phyloP scores from a whole-genome alignment of 2,113 vertebrate species.

The Myxocyprinus asiaticus region DNA sequence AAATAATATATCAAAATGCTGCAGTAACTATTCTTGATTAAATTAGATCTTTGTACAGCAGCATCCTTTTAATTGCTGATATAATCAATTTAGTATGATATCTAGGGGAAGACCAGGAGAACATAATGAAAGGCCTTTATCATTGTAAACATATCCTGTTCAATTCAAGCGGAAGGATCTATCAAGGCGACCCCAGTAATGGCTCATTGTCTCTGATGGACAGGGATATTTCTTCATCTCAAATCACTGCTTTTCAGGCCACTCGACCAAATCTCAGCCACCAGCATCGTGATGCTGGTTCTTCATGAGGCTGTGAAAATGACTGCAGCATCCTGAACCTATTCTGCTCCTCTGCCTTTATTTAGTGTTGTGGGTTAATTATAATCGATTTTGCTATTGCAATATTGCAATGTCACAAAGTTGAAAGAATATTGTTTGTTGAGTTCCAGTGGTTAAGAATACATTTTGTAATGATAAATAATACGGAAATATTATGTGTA shows the following conservation, averaged over 20 bases:
- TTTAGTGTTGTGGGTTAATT: slow-evolving; percentile 2
- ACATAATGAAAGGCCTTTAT: not conserved
- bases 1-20: too few species aligned
- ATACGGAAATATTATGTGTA: too few species aligned
- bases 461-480: not conserved
- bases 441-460: not conserved
- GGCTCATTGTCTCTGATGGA: not conserved
- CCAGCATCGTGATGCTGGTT: not conserved
- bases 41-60: too few species aligned
- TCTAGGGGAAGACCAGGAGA: not conserved
- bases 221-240: not conserved
- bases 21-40: too few species aligned
- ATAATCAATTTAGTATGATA: not conserved
- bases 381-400: not conserved
- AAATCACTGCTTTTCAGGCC: not conserved
- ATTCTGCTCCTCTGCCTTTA: slow-evolving; percentile 30
- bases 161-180: not conserved
- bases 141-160: not conserved
- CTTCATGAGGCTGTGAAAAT: not conserved
- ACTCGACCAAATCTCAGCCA: not conserved
- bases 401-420: not conserved
- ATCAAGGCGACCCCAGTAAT: not conserved
- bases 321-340: not conserved
- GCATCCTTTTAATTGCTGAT: too few species aligned
- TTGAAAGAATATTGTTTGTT: not conserved